Percentiles rank a stretch among this genome's conserved stretches.
These are phyloP conservation scores for Trochalopteron elliotii DNA, from an alignment of 2,113 vertebrate genomes.

Conservation along the genomic window DNA sequence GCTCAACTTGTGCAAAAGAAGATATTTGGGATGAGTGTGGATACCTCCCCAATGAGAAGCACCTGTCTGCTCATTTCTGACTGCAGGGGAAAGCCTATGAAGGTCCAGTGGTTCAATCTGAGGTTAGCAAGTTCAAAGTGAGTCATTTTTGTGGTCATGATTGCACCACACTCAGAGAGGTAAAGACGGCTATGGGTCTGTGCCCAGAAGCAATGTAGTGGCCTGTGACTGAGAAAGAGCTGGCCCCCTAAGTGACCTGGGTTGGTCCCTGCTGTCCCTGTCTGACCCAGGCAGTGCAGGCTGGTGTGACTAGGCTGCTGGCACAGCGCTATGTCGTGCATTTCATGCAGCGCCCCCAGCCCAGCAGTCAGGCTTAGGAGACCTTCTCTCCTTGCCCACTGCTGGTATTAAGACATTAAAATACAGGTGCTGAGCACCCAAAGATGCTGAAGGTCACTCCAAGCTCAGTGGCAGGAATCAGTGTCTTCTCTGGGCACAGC, in stretches of 20 bases:
- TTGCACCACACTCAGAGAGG: neutral
- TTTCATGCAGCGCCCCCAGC: neutral
- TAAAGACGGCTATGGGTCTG: neutral
- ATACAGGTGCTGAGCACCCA: neutral
- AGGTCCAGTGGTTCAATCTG: neutral
- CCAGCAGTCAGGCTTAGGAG: neutral
- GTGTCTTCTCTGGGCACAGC: neutral
- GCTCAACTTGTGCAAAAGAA: neutral
- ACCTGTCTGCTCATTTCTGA: neutral
- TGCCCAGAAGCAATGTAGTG: neutral
- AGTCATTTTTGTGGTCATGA: neutral
- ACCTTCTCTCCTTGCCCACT: neutral
- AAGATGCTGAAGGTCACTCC: neutral
- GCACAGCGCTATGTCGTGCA: fast-evolving
- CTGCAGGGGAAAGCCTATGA: neutral
- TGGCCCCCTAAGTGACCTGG: neutral
- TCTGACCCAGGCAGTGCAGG: neutral
- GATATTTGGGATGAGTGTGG: neutral
- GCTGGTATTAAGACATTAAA: neutral
- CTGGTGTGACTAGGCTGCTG: neutral
- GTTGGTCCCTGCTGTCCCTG: neutral
- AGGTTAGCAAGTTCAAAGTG: neutral
- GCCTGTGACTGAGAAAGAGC: neutral
- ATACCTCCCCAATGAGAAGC: neutral
- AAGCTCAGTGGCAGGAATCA: neutral